Conservation (phyloP, 64 coral and sea anemone species). For the Acropora tenuis region DNA sequence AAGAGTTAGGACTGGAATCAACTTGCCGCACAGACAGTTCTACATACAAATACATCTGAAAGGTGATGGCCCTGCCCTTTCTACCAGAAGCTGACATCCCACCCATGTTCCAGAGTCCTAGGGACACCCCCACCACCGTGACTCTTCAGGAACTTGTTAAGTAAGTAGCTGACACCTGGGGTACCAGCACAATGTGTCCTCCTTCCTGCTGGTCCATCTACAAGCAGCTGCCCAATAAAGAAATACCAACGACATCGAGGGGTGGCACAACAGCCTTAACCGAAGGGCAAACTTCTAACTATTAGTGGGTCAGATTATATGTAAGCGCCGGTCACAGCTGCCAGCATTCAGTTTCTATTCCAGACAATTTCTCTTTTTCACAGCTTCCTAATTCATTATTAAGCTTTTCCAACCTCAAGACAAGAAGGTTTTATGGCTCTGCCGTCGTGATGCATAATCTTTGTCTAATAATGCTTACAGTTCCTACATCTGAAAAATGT, state of each 20-base stretch:
- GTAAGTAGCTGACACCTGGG: constrained; percentile 32
- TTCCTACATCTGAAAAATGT: no score
- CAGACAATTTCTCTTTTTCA: no score
- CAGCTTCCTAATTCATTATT: no score
- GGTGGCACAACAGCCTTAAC: constrained; percentile 61
- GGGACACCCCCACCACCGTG: not conserved
- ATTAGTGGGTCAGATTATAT: no score
- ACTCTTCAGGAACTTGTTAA: not conserved
- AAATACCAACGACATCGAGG: constrained; percentile 53
- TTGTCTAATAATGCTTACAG: no score
- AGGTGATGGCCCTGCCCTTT: constrained; percentile 44
- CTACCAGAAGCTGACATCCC: not conserved
- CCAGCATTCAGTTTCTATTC: no score
- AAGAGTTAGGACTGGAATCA: constrained; percentile 30
- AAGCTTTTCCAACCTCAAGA: no score
- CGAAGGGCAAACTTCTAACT: not conserved
- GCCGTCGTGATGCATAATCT: no score
- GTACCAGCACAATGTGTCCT: constrained; percentile 20
- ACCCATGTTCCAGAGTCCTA: not conserved
- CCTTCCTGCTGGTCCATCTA: constrained; percentile 38
- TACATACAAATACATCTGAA: constrained; percentile 16
- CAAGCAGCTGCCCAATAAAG: not conserved
- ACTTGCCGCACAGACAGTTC: not conserved
- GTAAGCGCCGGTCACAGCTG: no score
- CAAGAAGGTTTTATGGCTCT: no score